These are phyloP conservation scores for Zaprionus obscuricornis DNA, from an alignment of 2,888 invertebrate genomes.

Conservation along the genomic window DNA sequence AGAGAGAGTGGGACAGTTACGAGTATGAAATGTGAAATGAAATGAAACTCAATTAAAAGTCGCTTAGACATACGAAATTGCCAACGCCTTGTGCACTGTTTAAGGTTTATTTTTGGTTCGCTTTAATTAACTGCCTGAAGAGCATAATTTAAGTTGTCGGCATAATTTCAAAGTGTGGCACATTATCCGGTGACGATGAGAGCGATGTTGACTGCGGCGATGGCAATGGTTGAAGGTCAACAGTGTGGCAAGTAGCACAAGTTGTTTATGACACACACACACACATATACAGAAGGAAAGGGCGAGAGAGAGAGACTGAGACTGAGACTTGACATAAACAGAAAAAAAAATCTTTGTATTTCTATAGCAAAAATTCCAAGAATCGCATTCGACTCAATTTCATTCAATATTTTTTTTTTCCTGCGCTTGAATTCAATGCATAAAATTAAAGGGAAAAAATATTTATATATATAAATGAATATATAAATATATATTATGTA, in stretches of 20 bases:
- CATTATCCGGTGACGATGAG: slow-evolving; percentile 28
- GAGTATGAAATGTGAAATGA: slow-evolving; percentile 53
- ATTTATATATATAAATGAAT: no score
- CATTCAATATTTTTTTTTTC: neutral
- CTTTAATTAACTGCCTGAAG: slow-evolving; percentile 62
- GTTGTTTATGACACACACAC: slow-evolving; percentile 32
- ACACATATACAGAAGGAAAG: slow-evolving; percentile 6
- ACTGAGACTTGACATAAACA: no score
- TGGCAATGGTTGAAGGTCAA: slow-evolving; percentile 56
- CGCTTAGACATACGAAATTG: slow-evolving; percentile 65
- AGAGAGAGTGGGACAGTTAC: no score
- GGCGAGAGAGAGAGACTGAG: no score
- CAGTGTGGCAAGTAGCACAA: slow-evolving; percentile 18
- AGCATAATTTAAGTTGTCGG: slow-evolving; percentile 52
- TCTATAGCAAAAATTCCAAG: slow-evolving; percentile 20
- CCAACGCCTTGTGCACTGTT: slow-evolving; percentile 27
- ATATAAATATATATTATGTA: no score
- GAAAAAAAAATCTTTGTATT: slow-evolving; percentile 4
- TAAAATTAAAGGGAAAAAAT: slow-evolving; percentile 1
- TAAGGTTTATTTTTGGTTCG: slow-evolving; percentile 20
- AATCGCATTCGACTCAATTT: slow-evolving; percentile 3
- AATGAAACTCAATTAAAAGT: slow-evolving; percentile 76
- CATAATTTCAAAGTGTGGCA: slow-evolving; percentile 51
- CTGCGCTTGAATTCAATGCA: neutral
- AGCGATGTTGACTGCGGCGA: slow-evolving; percentile 18